Conservation (phyloP, 2,113 vertebrate genomes). For the Rhinopithecus roxellana region DNA sequence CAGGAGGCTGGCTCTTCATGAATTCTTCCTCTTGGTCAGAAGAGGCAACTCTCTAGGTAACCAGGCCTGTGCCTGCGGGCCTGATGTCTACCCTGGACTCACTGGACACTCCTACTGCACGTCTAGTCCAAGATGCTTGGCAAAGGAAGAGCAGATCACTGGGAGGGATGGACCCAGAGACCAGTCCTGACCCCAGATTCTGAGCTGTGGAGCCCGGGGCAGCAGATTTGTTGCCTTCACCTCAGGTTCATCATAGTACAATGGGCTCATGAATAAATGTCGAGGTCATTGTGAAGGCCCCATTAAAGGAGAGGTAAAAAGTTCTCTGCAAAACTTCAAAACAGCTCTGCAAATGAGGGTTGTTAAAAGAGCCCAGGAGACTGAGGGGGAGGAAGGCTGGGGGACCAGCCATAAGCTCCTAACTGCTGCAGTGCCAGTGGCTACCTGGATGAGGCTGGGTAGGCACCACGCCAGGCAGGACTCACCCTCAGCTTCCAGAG, state of each 20-base stretch:
- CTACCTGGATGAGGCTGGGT: not conserved
- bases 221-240: not conserved
- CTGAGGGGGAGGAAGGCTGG: not conserved
- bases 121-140: not conserved
- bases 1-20: accelerated
- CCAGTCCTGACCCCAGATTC: not conserved
- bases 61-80: accelerated
- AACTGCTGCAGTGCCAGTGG: not conserved
- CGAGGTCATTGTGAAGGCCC: not conserved
- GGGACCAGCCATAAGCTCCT: not conserved
- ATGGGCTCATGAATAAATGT: not conserved
- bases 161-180: not conserved
- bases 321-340: not conserved
- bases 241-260: not conserved
- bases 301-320: not conserved
- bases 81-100: accelerated
- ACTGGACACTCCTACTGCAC: not conserved
- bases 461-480: accelerated
- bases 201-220: not conserved
- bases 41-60: too few species aligned
- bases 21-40: not conserved
- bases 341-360: not conserved
- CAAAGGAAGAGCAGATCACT: accelerated
- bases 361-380: not conserved
- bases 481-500: not conserved